Evolutionary conservation across 1,140 invertebrate genomes (phyloP), one percentile per base, ranked within the genome.

Genomic region (Linepithema humile): DNA sequence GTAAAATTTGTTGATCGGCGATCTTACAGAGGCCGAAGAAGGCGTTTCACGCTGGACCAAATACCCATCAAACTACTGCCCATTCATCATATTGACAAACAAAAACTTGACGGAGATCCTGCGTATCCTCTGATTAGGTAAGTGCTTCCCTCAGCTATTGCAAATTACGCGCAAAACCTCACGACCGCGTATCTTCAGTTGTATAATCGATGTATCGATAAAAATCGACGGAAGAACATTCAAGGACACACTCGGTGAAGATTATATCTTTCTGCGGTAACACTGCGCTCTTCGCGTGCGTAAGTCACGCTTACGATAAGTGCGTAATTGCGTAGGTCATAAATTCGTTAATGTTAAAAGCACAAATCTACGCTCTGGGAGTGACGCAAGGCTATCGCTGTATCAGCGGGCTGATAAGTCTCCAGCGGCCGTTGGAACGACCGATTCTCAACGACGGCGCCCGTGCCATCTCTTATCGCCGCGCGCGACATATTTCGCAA

Each of bases 121-220:
- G 48, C 55, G 0, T 87, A 77, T 53, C 35, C 85, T 26, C 32
- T 83, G 10, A 20, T 87, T 57, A 83, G 85, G 86, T 87, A 57
- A 20, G 64, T 45, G 12, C 35, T n/a, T 62, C 32, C 0, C 7
- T 2, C 29, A 0, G 12, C 57, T 40, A 73, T 26, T 57, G 38
- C 17, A 55, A 17, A 40, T 57, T 15, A 32, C 26, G 15, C 45
- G n/a, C 29, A 23, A 50, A 50, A 50, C n/a, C n/a, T n/a, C n/a
- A 1, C 17, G 23, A 26, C 26, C 2, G 40, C n/a, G 40, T 12
- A 60, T 57, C 20, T 57, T 38, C 50, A 40, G 26, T 62, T n/a
- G 38, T 48, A 45, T 20, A 32, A 20, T 32, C 48, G 0, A 17
- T 10, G 20, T 12, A 20, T 35, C 43, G 29, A 2, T 1, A 35